Conservation (phyloP, 2,113 vertebrate species). For the Upupa epops region DNA sequence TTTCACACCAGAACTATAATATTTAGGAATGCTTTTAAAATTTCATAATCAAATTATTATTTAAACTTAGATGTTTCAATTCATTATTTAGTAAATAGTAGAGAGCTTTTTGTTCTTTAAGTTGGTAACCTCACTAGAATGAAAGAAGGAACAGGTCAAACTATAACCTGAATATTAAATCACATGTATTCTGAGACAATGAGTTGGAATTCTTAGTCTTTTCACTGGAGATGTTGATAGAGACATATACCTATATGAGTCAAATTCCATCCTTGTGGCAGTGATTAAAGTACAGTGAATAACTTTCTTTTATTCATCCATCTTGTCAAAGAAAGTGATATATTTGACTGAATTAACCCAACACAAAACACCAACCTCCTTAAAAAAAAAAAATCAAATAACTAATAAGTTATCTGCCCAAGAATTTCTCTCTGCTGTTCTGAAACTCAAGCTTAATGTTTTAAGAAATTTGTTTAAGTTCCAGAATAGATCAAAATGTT, state of each 20-base stretch:
- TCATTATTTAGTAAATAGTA: background rate
- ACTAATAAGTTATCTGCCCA: no score
- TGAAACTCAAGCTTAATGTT: background rate
- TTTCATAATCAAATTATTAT: background rate
- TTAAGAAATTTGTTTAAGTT: background rate
- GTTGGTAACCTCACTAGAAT: background rate
- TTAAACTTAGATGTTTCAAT: background rate
- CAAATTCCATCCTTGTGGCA: accelerated
- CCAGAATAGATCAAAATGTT: background rate
- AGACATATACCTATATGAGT: background rate
- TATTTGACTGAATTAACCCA: background rate
- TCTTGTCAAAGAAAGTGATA: background rate
- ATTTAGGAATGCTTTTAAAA: background rate
- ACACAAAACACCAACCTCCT: accelerated
- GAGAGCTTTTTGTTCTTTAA: background rate
- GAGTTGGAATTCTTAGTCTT: background rate
- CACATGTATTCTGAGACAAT: background rate
- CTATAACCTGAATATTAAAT: background rate
- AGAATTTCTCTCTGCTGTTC: no score
- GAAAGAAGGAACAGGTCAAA: background rate
- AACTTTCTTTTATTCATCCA: background rate
- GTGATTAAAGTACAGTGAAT: background rate
- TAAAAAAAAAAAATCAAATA: background rate
- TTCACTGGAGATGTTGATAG: background rate
- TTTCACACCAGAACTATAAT: background rate